phyloP scores from a whole-genome alignment of 2,113 vertebrate species.

The Haemorhous mexicanus region DNA sequence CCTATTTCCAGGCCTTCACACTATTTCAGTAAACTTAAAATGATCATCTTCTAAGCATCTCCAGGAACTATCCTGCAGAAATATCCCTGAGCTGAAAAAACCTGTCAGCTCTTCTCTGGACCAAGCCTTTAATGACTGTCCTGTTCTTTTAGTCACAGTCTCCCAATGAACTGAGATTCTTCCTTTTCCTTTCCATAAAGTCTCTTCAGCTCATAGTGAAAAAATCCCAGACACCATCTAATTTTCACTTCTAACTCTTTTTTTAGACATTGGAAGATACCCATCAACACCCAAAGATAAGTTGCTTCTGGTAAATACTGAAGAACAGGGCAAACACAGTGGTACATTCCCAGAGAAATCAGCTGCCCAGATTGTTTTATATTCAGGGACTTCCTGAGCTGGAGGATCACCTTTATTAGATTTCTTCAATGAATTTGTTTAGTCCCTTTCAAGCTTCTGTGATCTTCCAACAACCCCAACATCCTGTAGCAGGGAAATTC shows the following conservation, averaged over 20 bases:
- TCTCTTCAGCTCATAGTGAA: not conserved
- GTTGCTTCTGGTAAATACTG: not conserved
- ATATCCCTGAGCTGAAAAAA: not conserved
- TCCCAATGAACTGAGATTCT: not conserved
- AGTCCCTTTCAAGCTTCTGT: not conserved
- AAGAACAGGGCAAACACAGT: not conserved
- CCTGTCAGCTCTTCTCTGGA: not conserved
- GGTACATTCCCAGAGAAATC: not conserved
- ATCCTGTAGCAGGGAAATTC: not conserved
- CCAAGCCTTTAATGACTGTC: not conserved
- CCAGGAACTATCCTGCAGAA: not conserved
- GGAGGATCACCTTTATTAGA: not conserved
- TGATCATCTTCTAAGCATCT: not conserved
- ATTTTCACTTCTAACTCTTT: not conserved
- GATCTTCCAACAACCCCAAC: not conserved
- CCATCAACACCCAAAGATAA: not conserved
- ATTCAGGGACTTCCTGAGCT: not conserved
- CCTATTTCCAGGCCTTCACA: not conserved
- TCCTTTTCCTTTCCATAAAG: not conserved
- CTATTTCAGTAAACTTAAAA: not conserved
- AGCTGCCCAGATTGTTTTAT: not conserved
- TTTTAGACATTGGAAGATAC: not conserved
- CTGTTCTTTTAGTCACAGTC: not conserved
- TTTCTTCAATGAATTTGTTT: not conserved
- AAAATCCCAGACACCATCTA: not conserved